Evolutionary conservation across 2,113 vertebrate species (phyloP).

Genomic region (Apodemus speciosus): DNA sequence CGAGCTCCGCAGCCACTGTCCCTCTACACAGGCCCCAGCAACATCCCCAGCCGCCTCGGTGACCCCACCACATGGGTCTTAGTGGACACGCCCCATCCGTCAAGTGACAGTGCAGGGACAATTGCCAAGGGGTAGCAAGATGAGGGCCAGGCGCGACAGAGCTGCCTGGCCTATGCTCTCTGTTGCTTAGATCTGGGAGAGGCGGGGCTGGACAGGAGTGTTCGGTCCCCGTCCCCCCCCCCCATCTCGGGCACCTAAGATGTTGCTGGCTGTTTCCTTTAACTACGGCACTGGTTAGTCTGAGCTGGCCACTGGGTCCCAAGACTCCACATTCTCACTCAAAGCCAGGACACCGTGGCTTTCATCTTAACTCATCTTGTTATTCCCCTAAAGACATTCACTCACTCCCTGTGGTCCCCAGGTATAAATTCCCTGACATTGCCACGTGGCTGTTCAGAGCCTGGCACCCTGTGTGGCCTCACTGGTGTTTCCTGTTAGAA

Average conservation of each 20-base stretch:
- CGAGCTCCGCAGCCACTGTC: background rate
- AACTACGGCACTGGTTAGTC: background rate
- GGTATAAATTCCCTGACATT: background rate
- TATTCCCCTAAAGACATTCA: background rate
- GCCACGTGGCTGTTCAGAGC: background rate
- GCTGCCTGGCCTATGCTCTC: background rate
- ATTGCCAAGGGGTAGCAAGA: background rate
- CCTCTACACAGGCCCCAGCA: background rate
- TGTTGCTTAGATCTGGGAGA: background rate
- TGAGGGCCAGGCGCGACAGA: background rate
- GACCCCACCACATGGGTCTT: background rate
- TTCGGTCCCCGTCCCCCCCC: background rate
- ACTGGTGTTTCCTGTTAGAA: background rate
- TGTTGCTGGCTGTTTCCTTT: background rate
- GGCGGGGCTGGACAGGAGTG: background rate
- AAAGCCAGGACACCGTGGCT: background rate
- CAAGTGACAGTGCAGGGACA: background rate
- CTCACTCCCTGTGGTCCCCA: fast-evolving
- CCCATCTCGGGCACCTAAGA: background rate
- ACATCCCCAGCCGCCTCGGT: background rate
- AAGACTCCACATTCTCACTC: background rate
- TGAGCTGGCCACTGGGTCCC: background rate
- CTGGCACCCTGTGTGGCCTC: background rate
- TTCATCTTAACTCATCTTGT: background rate
- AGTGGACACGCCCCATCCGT: background rate